Conservation (phyloP, 2,888 invertebrate species). For the Drosophila basisetae region DNA sequence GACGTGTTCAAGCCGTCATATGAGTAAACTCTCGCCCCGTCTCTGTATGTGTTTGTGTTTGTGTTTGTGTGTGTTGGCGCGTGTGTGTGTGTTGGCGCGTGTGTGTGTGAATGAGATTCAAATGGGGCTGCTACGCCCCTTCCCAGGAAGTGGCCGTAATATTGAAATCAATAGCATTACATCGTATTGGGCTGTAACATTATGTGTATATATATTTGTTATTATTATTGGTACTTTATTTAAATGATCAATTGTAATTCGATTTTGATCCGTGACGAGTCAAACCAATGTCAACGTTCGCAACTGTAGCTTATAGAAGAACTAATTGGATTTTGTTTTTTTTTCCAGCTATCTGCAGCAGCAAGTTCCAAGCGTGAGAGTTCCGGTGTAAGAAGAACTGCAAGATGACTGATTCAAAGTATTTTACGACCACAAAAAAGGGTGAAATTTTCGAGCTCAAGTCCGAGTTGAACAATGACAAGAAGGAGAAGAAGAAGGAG, state of each 20-base stretch:
- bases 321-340: not conserved
- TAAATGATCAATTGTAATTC: slow-evolving; percentile 1
- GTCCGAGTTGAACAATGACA: slow-evolving; percentile 99
- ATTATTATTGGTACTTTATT: not conserved
- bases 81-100: slow-evolving; percentile 3
- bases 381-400: slow-evolving; percentile 30
- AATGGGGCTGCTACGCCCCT: slow-evolving; percentile 51
- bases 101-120: slow-evolving; percentile 14
- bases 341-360: slow-evolving; percentile 1
- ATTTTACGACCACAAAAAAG: slow-evolving; percentile 99
- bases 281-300: not conserved
- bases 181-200: not conserved
- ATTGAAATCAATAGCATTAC: slow-evolving; percentile 35
- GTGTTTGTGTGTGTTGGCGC: not conserved
- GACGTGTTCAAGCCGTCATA: slow-evolving; percentile 61
- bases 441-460: slow-evolving; percentile 99
- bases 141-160: slow-evolving; percentile 19
- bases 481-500: slow-evolving; percentile 99
- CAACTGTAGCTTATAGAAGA: not conserved
- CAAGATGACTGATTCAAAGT: slow-evolving; percentile 99
- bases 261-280: not conserved
- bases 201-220: not conserved
- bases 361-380: slow-evolving; percentile 42
- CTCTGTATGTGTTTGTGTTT: slow-evolving; percentile 1
- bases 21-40: slow-evolving; percentile 36